Evolutionary conservation across 2,797 vertebrate species (phyloP).

Genomic region (Eulemur albifrons): DNA sequence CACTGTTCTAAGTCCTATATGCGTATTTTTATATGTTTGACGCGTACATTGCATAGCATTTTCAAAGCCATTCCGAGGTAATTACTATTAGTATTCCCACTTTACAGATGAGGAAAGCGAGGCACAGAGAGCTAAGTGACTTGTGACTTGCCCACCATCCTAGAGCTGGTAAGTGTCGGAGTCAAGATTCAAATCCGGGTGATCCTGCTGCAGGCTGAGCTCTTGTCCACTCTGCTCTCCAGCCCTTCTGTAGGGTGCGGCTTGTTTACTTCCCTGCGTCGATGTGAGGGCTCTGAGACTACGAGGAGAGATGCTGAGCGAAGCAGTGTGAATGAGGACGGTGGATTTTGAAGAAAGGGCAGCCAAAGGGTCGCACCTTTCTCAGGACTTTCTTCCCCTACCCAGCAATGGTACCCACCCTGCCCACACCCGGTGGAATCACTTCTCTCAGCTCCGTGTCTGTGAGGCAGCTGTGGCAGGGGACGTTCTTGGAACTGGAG

Average conservation of each 20-base stretch:
- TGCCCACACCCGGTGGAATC: not conserved
- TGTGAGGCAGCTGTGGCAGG: not conserved
- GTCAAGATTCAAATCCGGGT: not conserved
- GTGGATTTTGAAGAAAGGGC: not conserved
- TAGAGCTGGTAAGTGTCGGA: not conserved
- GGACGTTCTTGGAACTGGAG: not conserved
- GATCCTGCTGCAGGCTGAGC: not conserved
- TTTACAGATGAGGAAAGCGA: not conserved
- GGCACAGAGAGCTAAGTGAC: not conserved
- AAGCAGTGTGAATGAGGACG: not conserved
- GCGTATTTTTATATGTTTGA: not conserved
- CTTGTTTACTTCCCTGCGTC: not conserved
- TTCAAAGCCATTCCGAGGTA: not conserved
- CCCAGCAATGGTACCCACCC: not conserved
- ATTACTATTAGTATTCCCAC: not conserved
- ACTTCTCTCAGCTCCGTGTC: not conserved
- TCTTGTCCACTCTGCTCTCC: not conserved
- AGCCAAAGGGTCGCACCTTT: not conserved
- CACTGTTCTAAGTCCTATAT: not conserved
- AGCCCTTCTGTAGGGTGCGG: not conserved
- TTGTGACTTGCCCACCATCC: not conserved
- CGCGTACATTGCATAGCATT: not conserved
- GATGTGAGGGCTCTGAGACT: not conserved
- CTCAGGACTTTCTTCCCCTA: not conserved
- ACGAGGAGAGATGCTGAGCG: not conserved